Conservation (phyloP, 2,797 vertebrate species). For the Diplodus sargus region DNA sequence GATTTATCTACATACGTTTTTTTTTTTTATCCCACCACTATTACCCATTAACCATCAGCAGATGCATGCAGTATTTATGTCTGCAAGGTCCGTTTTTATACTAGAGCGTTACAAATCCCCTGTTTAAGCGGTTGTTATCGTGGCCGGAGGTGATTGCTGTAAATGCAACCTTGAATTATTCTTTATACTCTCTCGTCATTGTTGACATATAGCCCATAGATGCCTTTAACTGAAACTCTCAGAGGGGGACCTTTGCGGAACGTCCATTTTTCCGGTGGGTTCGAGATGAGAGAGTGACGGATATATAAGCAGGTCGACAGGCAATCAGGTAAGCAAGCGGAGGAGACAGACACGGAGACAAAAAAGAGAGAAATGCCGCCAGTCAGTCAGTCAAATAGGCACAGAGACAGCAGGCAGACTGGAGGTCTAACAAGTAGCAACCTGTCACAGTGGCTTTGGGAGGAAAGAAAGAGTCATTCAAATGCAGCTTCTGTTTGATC, state of each 20-base stretch:
- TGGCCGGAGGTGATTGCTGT: background rate
- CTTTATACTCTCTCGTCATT: background rate
- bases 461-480: constrained; percentile 75
- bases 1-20: no score
- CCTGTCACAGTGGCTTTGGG: constrained; percentile 75
- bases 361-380: constrained; percentile 50
- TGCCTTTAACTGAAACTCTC: constrained; percentile 7
- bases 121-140: background rate
- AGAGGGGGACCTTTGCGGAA: constrained; percentile 9
- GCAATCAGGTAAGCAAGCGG: constrained; percentile 46
- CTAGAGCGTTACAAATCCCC: background rate
- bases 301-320: constrained; percentile 45
- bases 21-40: no score
- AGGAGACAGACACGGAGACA: constrained; percentile 47
- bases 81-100: background rate
- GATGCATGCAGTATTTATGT: background rate
- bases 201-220: background rate
- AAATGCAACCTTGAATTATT: background rate
- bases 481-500: constrained; percentile 74
- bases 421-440: constrained; percentile 80
- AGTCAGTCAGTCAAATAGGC: constrained; percentile 71
- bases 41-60: constrained; percentile 1
- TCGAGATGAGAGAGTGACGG: constrained; percentile 39
- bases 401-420: constrained; percentile 62
- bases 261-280: background rate